Evolutionary conservation across 2,888 invertebrate species (phyloP).

Genomic region (Thera britannica): DNA sequence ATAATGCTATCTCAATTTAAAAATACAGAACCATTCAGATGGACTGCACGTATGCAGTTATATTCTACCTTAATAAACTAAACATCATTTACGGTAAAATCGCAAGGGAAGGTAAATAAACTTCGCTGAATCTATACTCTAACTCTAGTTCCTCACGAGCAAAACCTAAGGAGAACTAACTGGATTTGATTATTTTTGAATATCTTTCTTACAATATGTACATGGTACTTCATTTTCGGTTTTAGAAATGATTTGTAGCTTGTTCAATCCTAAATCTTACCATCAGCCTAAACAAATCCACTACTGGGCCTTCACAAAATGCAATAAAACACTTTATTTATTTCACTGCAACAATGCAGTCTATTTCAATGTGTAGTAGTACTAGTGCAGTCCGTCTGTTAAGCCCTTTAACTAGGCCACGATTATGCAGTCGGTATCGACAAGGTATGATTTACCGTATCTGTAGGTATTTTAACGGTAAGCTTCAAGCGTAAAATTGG

Average conservation of each 20-base stretch:
- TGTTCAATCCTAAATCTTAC: too few relatives aligned
- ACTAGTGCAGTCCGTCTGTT: constrained; percentile 13
- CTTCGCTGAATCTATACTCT: too few relatives aligned
- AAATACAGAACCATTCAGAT: not conserved
- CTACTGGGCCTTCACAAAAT: not conserved
- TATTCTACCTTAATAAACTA: not conserved
- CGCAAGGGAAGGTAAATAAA: too few relatives aligned
- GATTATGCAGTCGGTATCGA: constrained; percentile 41
- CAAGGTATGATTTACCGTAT: constrained; percentile 39
- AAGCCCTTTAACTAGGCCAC: constrained; percentile 41
- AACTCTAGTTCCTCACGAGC: too few relatives aligned
- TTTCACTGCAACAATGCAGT: not conserved
- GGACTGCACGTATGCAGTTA: constrained; percentile 6
- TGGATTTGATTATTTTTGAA: too few relatives aligned
- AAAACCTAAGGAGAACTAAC: too few relatives aligned
- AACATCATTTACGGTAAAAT: too few relatives aligned
- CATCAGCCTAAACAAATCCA: not conserved
- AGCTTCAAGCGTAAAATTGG: constrained; percentile 46
- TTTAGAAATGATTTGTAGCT: too few relatives aligned
- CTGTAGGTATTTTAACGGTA: constrained; percentile 44
- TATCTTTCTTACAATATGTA: too few relatives aligned
- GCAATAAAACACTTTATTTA: not conserved
- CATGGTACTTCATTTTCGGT: too few relatives aligned
- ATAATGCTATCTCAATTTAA: constrained; percentile 34
- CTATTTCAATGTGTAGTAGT: not conserved